Base-by-base conservation (phyloP, 1,140 invertebrate species). In the Araneus ventricosus region DNA sequence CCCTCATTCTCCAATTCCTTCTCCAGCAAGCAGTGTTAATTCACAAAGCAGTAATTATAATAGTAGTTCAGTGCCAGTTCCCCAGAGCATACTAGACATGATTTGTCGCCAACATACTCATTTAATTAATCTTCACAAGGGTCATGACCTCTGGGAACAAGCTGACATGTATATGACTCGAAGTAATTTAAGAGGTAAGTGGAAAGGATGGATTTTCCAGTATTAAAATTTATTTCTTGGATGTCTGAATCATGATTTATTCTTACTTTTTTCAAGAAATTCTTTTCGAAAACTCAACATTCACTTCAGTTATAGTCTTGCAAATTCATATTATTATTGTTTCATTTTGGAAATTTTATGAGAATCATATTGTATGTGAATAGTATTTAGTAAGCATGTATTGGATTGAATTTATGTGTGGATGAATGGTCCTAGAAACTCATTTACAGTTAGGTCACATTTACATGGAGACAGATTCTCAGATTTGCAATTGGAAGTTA, bases 141-240 rank as follows among this genome's bases (percentile, higher is more conserved):
- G 96, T 94, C 97, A 97, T 95, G 97, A 98, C 93, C 96, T 97
- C 80, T 98, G 97, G 97, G 97, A 98, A 94, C 97, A 97, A 95
- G 97, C 97, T 24, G 97, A 97, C 95, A 94, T 95, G 63, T 96
- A 97, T 87, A 97, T 97, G 27, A 95, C 95, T 80, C 97, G 96
- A 93, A 97, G 97, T 67, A 96, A 97, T 95, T 96, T 97, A 95
- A 97, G 96, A 96, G 97, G 97, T 98, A 95, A 95, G 70, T 67
- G 7, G 7, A 61, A 61, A n/a, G 4, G 4, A 67, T 67, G 24
- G n/a, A 14, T 67, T 7, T 67, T 67, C 63, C 7, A 27, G 6
- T 67, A 30, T n/a, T 27, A n/a, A 3, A 6, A 2, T n/a, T 67
- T 6, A 27, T 67, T 63, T 8, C 61, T 14, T 3, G n/a, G n/a